A percentile compares a stretch with the other conserved stretches of the same genome.
These are phyloP conservation scores for Heliornis fulica DNA, from an alignment of 2,113 vertebrate genomes.

Conservation along the genomic window DNA sequence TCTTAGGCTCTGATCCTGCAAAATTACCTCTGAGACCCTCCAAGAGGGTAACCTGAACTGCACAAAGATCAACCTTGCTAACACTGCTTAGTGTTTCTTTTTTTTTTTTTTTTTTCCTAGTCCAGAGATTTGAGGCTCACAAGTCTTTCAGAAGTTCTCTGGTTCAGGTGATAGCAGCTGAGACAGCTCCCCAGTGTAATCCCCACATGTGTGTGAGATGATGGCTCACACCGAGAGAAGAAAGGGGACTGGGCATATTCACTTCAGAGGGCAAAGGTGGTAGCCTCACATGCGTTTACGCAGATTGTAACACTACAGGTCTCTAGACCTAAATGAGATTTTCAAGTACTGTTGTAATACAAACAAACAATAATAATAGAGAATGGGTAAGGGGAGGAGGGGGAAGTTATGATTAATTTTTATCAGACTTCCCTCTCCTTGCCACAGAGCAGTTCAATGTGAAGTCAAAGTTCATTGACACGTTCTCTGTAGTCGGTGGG, in stretches of 20 bases:
- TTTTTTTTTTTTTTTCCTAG: background rate
- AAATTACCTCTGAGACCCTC: background rate
- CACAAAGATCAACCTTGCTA: background rate
- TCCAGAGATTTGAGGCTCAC: background rate
- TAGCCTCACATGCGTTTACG: fast-evolving
- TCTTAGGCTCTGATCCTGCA: background rate
- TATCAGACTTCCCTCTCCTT: background rate
- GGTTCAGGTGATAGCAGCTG: background rate
- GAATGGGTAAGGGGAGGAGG: background rate
- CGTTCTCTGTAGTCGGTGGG: constrained; percentile 68
- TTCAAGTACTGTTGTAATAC: background rate
- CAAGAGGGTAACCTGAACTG: background rate
- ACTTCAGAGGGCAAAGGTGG: background rate
- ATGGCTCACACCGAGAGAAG: background rate
- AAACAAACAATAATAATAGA: constrained; percentile 4
- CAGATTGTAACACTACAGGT: background rate
- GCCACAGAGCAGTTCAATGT: constrained; percentile 69
- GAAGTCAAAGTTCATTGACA: constrained; percentile 85
- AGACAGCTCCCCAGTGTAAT: fast-evolving
- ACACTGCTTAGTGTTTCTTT: background rate
- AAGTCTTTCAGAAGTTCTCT: background rate
- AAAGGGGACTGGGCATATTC: background rate
- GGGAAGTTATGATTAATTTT: constrained; percentile 53
- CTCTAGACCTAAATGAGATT: background rate
- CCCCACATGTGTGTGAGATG: background rate